Conservation (phyloP, 2,797 vertebrate genomes). For the Lagodon rhomboides region DNA sequence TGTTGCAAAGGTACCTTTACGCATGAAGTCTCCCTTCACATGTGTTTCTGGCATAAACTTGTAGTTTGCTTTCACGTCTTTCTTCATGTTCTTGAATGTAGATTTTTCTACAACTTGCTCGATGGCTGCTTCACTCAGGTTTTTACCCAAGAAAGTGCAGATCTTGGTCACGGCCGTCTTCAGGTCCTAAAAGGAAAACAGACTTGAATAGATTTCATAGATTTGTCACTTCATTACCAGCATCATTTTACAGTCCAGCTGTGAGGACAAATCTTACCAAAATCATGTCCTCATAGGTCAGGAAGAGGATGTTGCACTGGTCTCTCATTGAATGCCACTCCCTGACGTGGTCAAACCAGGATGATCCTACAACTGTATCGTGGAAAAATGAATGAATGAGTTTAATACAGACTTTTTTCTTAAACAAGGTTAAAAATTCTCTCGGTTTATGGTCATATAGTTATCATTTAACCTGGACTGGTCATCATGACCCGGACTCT, state of each 20-base stretch:
- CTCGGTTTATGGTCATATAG: too few species aligned
- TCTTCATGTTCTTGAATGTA: constrained; percentile 4
- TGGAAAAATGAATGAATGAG: too few species aligned
- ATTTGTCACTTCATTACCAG: not conserved
- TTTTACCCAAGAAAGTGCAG: not conserved
- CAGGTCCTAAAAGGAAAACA: not conserved
- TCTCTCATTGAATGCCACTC: constrained; percentile 65
- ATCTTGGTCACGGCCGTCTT: not conserved
- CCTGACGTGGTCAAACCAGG: constrained; percentile 79
- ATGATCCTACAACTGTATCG: constrained; percentile 52
- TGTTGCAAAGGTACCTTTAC: not conserved
- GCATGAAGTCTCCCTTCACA: not conserved
- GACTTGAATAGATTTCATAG: not conserved
- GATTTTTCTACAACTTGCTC: not conserved
- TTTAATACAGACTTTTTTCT: too few species aligned
- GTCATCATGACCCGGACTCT: not conserved
- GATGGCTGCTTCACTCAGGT: constrained; percentile 5
- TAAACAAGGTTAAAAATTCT: too few species aligned
- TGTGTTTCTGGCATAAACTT: not conserved
- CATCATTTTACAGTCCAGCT: not conserved
- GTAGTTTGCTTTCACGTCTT: not conserved
- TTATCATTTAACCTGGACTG: not conserved
- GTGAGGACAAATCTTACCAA: constrained; percentile 44
- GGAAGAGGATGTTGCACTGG: constrained; percentile 77
- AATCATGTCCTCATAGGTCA: constrained; percentile 78